A percentile compares a stretch with the other conserved stretches of the same genome.
Conservation (phyloP, 2,888 invertebrate species). For the Acanthococcus lagerstroemiae region DNA sequence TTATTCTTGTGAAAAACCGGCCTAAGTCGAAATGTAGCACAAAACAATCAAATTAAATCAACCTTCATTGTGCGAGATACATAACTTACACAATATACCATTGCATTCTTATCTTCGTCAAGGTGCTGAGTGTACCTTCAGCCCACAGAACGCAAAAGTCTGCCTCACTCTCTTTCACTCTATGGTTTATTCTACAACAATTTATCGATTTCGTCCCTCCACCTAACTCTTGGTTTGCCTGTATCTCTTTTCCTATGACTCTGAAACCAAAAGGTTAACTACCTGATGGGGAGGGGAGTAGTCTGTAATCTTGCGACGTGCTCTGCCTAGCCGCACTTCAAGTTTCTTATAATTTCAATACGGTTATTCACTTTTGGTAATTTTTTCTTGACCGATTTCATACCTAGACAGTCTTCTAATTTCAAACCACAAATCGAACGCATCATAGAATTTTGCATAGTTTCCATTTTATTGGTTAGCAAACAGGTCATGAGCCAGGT, state of each 20-base stretch:
- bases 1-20: no score
- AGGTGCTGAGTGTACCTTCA: not conserved
- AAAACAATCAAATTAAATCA: no score
- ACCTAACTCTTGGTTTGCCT: not conserved
- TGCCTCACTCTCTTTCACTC: not conserved
- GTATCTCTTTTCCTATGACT: not conserved
- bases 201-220: not conserved
- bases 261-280: not conserved
- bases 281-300: not conserved
- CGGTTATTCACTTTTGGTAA: no score
- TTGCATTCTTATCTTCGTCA: no score
- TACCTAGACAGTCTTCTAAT: not conserved
- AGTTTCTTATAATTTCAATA: no score
- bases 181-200: not conserved
- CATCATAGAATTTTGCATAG: no score
- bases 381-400: not conserved
- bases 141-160: no score
- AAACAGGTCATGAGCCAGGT: not conserved
- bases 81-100: no score
- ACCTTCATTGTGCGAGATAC: no score
- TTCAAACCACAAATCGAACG: not conserved
- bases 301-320: not conserved
- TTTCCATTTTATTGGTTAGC: not conserved
- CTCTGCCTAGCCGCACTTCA: no score
- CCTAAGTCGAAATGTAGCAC: no score